Base-by-base conservation (phyloP, 2,888 invertebrate species). In the Ormyrus nitidulus region DNA sequence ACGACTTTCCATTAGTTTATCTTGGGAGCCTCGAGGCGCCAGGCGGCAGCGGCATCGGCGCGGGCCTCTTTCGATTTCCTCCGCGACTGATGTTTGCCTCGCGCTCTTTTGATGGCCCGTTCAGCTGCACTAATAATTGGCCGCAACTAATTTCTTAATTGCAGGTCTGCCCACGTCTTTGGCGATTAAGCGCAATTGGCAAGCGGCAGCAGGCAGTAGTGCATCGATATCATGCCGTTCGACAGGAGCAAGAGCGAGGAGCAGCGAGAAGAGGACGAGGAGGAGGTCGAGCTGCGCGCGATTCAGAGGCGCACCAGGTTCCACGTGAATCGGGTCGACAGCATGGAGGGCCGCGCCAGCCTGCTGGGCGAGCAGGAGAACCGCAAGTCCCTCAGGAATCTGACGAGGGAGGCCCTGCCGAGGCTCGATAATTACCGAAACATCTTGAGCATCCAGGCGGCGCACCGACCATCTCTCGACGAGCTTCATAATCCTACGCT, bases 341-440 rank as follows among this genome's bases (percentile, higher is more conserved):
- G 92, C 76, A 89, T 91, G 77, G 92, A 92, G 80, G 90, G 90
- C 64, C 87, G 90, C 11, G 89, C 90, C 9, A 91, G 89, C 76
- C 88, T 90, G 7, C 85, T 90, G 7, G 90, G 88, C 5, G 90
- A 90, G 68, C 88, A 90, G 82, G 91, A 90, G 79, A 88, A 88
- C 7, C 86, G 85, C 77, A 89, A 89, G 76, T 90, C 90, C 10
- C 84, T 89, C 79, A 87, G 89, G 82, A 87, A 97, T 89, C 94
- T 97, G 89, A 97, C 97, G 44, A 92, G 97, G 78, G 97, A 97
- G 91, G 97, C 96, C 7, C 90, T 97, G 81, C 97, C 97, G 2
- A 93, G 97, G 73, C 91, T 97, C 91, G 97, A 97, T 90, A 97
- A 97, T 91, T 97, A 97, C 91, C 93, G 97, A 84, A 96, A 97